Evolutionary conservation across 2,888 invertebrate species (phyloP).

Genomic region (Melangyna quadrimaculata): DNA sequence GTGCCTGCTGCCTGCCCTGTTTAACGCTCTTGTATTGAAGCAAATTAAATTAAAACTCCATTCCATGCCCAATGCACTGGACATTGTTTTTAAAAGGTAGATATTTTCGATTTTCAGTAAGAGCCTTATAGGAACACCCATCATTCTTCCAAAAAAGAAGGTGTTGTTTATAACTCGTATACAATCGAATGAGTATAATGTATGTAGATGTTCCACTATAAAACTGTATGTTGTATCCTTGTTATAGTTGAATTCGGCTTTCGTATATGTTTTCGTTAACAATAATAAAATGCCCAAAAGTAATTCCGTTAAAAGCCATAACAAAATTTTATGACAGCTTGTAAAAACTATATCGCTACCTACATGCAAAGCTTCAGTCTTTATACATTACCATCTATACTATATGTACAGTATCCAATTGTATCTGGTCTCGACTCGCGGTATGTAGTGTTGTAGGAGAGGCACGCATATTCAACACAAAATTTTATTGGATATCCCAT

Average conservation of each 20-base stretch:
- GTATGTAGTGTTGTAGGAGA: not conserved
- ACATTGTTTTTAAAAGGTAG: conserved; percentile 1
- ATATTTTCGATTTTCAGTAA: not conserved
- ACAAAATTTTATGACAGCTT: conserved; percentile 71
- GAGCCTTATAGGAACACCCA: too few relatives aligned
- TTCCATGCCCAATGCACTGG: not conserved
- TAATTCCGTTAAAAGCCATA: conserved; percentile 72
- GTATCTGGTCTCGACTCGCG: not conserved
- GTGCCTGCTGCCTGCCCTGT: too few relatives aligned
- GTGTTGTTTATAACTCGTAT: not conserved
- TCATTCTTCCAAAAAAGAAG: conserved; percentile 3
- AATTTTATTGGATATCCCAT: conserved; percentile 60
- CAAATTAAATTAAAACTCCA: conserved; percentile 6
- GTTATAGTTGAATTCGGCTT: conserved; percentile 9
- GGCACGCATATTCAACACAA: conserved; percentile 43
- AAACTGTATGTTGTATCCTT: not conserved
- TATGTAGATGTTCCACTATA: not conserved
- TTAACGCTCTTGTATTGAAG: not conserved
- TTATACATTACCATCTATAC: not conserved
- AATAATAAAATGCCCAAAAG: conserved; percentile 69
- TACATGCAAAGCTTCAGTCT: conserved; percentile 33
- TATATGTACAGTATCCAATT: not conserved
- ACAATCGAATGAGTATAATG: not conserved
- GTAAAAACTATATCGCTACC: conserved; percentile 54
- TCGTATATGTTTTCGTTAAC: conserved; percentile 57